Conservation (phyloP, 2,888 invertebrate species). For the Sphecodes monilicornis region DNA sequence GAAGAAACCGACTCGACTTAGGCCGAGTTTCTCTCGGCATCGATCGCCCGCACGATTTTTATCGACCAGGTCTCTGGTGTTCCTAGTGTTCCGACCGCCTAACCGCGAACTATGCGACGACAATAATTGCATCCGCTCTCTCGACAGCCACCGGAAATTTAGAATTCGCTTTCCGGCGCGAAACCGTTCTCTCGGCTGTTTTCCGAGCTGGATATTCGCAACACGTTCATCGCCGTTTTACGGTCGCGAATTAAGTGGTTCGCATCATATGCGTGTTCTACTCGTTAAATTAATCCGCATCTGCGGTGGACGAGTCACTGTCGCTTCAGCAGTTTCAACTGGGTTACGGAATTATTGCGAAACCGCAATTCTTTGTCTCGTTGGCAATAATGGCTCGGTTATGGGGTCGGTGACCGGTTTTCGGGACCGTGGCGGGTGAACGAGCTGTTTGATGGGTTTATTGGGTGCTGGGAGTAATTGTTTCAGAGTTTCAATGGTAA, state of each 20-base stretch:
- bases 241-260: constrained; percentile 53
- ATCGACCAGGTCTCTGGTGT: not conserved
- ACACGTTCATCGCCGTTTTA: not conserved
- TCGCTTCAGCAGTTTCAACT: constrained; percentile 3
- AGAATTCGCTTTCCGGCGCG: not conserved
- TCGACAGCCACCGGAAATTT: not conserved
- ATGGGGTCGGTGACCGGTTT: not conserved
- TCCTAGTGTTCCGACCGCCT: constrained; percentile 8
- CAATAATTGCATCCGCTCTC: constrained; percentile 16
- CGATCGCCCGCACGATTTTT: constrained; percentile 7
- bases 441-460: not conserved
- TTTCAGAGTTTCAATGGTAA: not conserved
- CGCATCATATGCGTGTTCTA: constrained; percentile 12
- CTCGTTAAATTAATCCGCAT: constrained; percentile 1
- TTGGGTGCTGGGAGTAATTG: not conserved
- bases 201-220: not conserved
- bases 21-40: not conserved
- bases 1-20: not conserved
- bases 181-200: not conserved
- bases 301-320: not conserved
- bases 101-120: constrained; percentile 4
- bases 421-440: not conserved
- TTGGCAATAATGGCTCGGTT: not conserved
- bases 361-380: not conserved
- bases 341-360: constrained; percentile 3